Evolutionary conservation across 2,888 invertebrate species (phyloP), one percentile per base, ranked within the genome.

Genomic region (Andrena hattorfiana): DNA sequence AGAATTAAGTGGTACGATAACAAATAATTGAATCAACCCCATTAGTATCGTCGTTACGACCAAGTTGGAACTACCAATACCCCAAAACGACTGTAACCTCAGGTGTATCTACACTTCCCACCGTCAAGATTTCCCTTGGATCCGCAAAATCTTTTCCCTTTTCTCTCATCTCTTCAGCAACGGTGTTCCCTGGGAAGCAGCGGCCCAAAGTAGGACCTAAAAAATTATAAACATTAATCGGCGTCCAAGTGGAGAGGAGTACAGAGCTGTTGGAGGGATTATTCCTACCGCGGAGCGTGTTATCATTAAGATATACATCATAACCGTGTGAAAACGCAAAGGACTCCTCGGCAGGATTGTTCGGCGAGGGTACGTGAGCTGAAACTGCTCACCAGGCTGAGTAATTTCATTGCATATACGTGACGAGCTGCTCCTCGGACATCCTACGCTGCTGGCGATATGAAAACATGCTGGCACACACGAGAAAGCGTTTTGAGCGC

Each of bases 251-350:
- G 23, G 32, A 16, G 23, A 13, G 13, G n/a, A 6, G 32, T n/a
- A 56, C 48, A 23, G 10, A 64, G 30, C 28, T 26, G 30, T 66
- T 73, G 42, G 59, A 64, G 32, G 48, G 54, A n/a, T 48, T 54
- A 62, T 67, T 70, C 74, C 4, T 26, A 8, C 30, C 56, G 16
- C 26, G 68, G 60, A 60, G 4, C 35, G 28, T 63, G 78, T 72
- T 77, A 85, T 84, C 83, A 64, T 88, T 84, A 83, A 88, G 88
- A 88, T 88, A 79, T 79, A 77, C 75, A 88, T 88, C 88, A 80
- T 87, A 85, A 85, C 83, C 87, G 87, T 88, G 89, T 87, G 88
- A 88, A 88, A 88, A 88, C 83, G 81, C 85, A 77, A 42, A 77
- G 77, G 74, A 78, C 70, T 76, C 59, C 30, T 8, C 49, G 77